phyloP scores from a whole-genome alignment of 2,888 invertebrate species.

The Drosophila anomelani region DNA sequence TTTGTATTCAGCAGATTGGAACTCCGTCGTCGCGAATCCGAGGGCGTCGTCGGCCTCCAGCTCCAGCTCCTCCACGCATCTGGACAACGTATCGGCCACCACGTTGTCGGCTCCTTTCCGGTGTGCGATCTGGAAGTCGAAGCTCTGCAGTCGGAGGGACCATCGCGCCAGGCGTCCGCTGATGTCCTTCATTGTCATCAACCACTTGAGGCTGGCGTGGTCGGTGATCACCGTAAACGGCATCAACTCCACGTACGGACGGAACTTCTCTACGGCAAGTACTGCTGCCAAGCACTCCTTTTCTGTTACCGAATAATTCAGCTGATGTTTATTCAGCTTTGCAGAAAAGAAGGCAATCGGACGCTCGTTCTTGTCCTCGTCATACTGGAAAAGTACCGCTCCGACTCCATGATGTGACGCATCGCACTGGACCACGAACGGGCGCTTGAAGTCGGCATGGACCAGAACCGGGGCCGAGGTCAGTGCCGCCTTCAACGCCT shows the following conservation, averaged over 20 bases:
- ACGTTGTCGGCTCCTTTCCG: too few species aligned
- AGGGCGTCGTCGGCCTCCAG: too few species aligned
- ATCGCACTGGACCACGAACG: not conserved
- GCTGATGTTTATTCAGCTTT: not conserved
- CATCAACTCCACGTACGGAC: not conserved
- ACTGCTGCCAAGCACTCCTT: not conserved
- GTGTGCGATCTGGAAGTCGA: too few species aligned
- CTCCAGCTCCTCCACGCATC: too few species aligned
- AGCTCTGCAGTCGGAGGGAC: too few species aligned
- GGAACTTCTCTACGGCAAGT: not conserved
- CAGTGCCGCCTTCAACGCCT: not conserved
- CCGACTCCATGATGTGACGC: not conserved
- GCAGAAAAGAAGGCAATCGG: not conserved
- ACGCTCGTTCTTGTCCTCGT: not conserved
- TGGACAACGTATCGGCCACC: too few species aligned
- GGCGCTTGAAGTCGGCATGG: not conserved
- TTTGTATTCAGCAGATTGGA: too few species aligned
- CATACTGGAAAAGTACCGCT: not conserved
- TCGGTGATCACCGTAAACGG: not conserved
- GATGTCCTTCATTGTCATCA: not conserved
- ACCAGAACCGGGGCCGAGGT: not conserved
- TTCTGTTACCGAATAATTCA: not conserved
- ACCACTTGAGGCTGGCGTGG: not conserved
- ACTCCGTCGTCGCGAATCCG: too few species aligned
- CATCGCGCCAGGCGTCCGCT: not conserved